A percentile compares a stretch with the other conserved stretches of the same genome.
Conservation (phyloP, 2,888 invertebrate genomes). For the Orgyia antiqua region DNA sequence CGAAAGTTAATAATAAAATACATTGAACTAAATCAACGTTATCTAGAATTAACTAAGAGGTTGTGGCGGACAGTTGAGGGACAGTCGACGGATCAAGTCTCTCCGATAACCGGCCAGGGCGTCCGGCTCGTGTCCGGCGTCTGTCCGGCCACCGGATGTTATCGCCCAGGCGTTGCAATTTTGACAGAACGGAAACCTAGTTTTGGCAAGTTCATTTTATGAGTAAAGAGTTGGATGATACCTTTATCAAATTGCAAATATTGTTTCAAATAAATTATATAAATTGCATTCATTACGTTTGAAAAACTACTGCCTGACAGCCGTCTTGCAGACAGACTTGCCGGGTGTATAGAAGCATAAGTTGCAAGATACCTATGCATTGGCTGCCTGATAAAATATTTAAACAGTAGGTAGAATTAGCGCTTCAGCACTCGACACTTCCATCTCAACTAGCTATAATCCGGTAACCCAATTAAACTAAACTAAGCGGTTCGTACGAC, state of each 20-base stretch:
- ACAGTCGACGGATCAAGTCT: constrained; percentile 31
- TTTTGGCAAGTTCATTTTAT: constrained; percentile 9
- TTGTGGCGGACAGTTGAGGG: constrained; percentile 24
- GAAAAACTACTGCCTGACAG: too few relatives aligned
- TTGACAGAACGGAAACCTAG: constrained; percentile 13
- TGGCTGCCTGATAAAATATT: too few relatives aligned
- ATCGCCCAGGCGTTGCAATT: constrained; percentile 8
- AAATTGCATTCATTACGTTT: too few relatives aligned
- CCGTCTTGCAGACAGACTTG: too few relatives aligned
- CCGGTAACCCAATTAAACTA: constrained; percentile 5
- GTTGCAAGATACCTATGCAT: too few relatives aligned
- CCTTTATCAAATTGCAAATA: constrained; percentile 2
- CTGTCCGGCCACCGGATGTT: constrained; percentile 16
- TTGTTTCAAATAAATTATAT: too few relatives aligned
- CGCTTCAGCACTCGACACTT: too few relatives aligned
- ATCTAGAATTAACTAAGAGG: constrained; percentile 10
- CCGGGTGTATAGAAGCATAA: too few relatives aligned
- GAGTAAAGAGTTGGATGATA: background rate
- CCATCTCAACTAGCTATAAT: constrained; percentile 8
- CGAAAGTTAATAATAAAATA: too few relatives aligned
- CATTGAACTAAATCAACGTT: too few relatives aligned
- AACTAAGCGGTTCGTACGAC: constrained; percentile 7
- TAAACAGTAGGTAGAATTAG: too few relatives aligned
- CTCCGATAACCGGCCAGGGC: constrained; percentile 36
- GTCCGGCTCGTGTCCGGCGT: constrained; percentile 23